Percentiles rank a stretch among this genome's conserved stretches.
Evolutionary conservation across 2,888 invertebrate genomes (phyloP).

Genomic region (Limnephilus marmoratus): DNA sequence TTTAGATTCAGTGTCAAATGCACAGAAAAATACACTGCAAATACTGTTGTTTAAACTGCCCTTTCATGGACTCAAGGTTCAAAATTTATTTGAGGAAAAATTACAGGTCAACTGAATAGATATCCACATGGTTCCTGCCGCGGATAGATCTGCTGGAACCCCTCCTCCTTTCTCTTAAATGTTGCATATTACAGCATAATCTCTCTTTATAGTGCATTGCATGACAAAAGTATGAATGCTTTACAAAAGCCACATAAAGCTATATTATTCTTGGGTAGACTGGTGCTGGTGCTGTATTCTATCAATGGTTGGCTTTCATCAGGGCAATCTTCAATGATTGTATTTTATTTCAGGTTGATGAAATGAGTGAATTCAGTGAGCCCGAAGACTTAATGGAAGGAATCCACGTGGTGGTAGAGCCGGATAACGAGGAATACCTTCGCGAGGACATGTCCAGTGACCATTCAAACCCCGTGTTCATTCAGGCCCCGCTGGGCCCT

Average conservation of each 20-base stretch:
- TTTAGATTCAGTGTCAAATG: no score
- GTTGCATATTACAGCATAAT: background rate
- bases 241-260: no score
- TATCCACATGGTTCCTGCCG: no score
- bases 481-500: constrained; percentile 54
- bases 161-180: no score
- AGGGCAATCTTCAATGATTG: background rate
- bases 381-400: constrained; percentile 92
- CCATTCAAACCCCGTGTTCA: constrained; percentile 69
- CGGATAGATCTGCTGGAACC: no score
- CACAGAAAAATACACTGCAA: no score
- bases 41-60: no score
- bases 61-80: no score
- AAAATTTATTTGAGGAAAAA: no score
- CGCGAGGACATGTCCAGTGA: constrained; percentile 64
- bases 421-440: constrained; percentile 70
- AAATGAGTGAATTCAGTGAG: constrained; percentile 88
- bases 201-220: background rate
- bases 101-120: no score
- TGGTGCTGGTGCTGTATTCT: background rate
- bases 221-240: no score
- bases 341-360: constrained; percentile 71
- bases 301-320: background rate
- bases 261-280: no score
- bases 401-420: constrained; percentile 86